Evolutionary conservation across 2,113 vertebrate species (phyloP).

Genomic region (Ramphastos sulfuratus): DNA sequence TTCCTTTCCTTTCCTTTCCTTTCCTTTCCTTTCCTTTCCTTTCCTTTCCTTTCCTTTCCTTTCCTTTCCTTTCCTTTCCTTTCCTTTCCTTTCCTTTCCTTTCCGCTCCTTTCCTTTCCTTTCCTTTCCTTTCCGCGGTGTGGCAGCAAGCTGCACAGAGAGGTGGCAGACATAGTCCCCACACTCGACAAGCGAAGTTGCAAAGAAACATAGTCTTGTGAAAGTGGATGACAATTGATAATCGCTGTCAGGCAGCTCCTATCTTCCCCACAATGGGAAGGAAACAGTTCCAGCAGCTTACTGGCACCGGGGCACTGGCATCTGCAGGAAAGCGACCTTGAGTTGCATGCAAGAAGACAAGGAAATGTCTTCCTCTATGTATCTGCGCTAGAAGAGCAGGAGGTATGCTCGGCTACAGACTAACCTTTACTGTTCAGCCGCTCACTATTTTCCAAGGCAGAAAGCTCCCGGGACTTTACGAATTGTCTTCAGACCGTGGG

Average conservation of each 20-base stretch:
- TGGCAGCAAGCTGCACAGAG: neutral
- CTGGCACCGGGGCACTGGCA: neutral
- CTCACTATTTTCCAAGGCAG: neutral
- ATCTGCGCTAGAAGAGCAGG: neutral
- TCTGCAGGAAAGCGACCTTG: conserved; percentile 5
- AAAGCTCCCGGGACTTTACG: neutral
- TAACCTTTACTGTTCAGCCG: conserved; percentile 6
- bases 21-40: neutral
- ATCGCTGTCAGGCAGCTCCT: conserved; percentile 68
- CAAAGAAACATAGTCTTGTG: conserved; percentile 68
- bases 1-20: neutral
- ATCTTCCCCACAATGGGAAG: conserved; percentile 42
- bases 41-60: neutral
- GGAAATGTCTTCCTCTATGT: neutral
- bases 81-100: neutral
- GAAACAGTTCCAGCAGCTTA: neutral
- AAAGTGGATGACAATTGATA: conserved; percentile 72
- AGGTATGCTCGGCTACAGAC: neutral
- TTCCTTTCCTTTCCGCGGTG: neutral
- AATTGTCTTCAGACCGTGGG: conserved; percentile 34
- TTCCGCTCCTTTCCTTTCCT: no score
- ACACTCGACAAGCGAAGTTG: conserved; percentile 53
- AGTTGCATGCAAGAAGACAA: neutral
- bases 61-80: neutral
- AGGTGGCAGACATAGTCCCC: conserved; percentile 63